Conservation (phyloP, 2,113 vertebrate genomes). For the Phylloscopus whistleri region DNA sequence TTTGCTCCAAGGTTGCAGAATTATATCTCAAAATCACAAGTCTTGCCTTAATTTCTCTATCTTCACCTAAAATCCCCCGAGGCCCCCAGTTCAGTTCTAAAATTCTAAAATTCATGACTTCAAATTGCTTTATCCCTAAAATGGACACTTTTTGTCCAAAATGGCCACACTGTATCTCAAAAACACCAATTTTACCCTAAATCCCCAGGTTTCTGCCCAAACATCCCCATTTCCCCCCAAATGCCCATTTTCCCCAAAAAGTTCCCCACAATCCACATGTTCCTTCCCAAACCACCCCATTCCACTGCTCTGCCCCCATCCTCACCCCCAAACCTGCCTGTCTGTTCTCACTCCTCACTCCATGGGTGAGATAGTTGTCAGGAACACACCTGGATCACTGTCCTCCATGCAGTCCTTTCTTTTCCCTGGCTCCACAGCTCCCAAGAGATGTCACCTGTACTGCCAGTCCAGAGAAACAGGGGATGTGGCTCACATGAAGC, state of each 20-base stretch:
- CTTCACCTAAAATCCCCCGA: accelerated
- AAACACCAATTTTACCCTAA: background rate
- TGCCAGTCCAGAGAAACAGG: slow-evolving; percentile 90
- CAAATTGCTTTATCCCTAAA: background rate
- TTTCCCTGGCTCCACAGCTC: slow-evolving; percentile 70
- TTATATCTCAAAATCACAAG: background rate
- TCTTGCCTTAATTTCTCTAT: background rate
- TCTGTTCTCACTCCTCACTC: background rate
- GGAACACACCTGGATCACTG: background rate
- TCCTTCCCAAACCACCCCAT: background rate
- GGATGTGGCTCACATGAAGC: slow-evolving; percentile 89
- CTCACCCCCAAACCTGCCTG: background rate
- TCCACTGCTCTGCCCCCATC: background rate
- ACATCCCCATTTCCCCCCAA: background rate
- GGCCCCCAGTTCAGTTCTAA: background rate
- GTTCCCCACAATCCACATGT: accelerated
- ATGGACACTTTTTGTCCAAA: background rate
- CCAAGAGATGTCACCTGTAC: slow-evolving; percentile 91
- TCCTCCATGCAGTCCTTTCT: background rate
- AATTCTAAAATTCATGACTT: background rate
- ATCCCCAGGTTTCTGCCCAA: background rate
- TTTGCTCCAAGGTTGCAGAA: background rate
- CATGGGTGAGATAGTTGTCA: background rate
- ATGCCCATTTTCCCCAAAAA: background rate
- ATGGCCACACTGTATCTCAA: background rate